A percentile compares a stretch with the other conserved stretches of the same genome.
Conservation (phyloP, 1,140 invertebrate genomes). For the Scaptomyza graminum region DNA sequence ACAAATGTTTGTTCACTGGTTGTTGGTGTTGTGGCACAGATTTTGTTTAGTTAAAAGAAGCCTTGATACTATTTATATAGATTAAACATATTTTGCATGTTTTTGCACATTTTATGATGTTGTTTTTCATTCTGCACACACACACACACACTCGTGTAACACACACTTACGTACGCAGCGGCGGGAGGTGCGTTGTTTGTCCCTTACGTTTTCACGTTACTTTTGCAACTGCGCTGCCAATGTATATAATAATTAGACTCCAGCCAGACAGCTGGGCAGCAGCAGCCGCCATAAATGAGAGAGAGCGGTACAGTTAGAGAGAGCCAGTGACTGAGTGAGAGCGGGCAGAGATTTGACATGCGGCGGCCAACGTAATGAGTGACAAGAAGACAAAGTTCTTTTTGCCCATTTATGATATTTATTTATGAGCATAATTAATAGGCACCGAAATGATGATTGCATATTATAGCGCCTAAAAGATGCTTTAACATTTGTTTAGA, state of each 20-base stretch:
- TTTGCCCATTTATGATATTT: background rate
- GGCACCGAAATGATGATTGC: background rate
- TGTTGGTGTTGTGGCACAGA: slow-evolving; percentile 1
- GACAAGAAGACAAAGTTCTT: background rate
- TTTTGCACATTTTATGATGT: slow-evolving; percentile 41
- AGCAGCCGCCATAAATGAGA: slow-evolving; percentile 37
- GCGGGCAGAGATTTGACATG: background rate
- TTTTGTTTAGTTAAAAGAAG: slow-evolving; percentile 7
- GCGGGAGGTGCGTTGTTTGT: slow-evolving; percentile 40
- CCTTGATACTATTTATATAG: slow-evolving; percentile 12
- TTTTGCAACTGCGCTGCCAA: slow-evolving; percentile 77
- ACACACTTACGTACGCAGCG: slow-evolving; percentile 1
- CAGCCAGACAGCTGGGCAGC: slow-evolving; percentile 72
- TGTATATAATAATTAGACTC: slow-evolving; percentile 51
- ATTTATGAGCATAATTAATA: slow-evolving; percentile 4
- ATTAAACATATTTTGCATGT: slow-evolving; percentile 26
- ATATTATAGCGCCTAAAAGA: slow-evolving; percentile 37
- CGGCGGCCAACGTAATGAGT: background rate
- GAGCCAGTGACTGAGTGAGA: slow-evolving; percentile 23
- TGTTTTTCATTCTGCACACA: slow-evolving; percentile 36
- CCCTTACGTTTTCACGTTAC: slow-evolving; percentile 78
- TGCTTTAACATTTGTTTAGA: slow-evolving; percentile 14
- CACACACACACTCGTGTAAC: background rate
- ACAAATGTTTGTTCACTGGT: slow-evolving; percentile 12
- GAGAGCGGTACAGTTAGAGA: slow-evolving; percentile 12